Base-by-base conservation (phyloP, 2,888 invertebrate genomes). In the Mamestra brassicae region DNA sequence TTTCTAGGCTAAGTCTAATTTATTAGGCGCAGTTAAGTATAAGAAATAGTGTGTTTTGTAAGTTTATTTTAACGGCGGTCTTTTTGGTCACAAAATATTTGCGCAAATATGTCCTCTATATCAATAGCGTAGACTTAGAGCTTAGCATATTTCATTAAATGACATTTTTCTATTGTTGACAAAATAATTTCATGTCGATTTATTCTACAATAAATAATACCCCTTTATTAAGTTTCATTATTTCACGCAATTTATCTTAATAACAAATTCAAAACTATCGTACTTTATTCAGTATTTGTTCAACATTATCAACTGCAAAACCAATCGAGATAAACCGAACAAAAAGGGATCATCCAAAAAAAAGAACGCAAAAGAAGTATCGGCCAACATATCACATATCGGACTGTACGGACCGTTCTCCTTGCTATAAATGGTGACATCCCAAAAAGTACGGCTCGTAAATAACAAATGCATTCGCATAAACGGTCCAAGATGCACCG, bases 381-480 rank as follows among this genome's bases (percentile, higher is more conserved):
- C 74, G 54, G 34, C 67, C 78, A 75, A 76, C 87, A 87, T 90
- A 90, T 90, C 89, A 86, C 85, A 87, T 88, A 85, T 86, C 86
- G 89, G 84, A 88, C 87, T 88, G 89, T 87, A 87, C 90, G 87
- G 87, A 90, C 90, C 87, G 90, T 86, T 88, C 89, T 88, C 89
- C 90, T 88, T 87, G 81, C 92, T 91, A 80, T 90, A 92, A 91
- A 94, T 90, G 95, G 95, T 89, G 93, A 91, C 93, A 92, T 86
- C 90, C 93, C 90, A 94, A 96, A 95, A 95, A 94, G 91, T 89
- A 88, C 90, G 82, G 86, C 89, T 94, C 93, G 93, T 93, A 95
- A 94, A 95, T 95, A 95, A 95, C 95, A 95, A 95, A 95, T 92
- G 92, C 92, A 92, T 90, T 89, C 89, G 88, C 85, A 89, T 90